These are phyloP conservation scores for Trichopoda pennipes DNA, from an alignment of 2,888 invertebrate genomes.

Conservation along the genomic window DNA sequence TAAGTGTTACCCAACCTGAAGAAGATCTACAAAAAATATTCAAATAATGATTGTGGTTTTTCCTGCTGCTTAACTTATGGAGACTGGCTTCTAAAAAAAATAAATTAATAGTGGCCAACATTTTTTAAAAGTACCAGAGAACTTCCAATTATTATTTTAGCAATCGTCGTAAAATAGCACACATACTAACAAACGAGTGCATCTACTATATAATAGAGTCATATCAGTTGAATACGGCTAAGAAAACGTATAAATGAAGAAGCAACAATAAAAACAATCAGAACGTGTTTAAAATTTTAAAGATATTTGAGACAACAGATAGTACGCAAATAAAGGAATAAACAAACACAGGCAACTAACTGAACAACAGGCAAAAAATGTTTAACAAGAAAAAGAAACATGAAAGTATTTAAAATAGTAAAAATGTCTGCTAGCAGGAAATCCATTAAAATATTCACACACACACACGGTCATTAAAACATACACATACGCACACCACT, in stretches of 20 bases:
- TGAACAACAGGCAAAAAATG: neutral
- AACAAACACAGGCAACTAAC: neutral
- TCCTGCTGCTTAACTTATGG: too few species aligned
- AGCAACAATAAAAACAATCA: slow-evolving; percentile 28
- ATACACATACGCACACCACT: neutral
- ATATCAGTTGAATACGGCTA: slow-evolving; percentile 5
- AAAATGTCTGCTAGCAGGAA: slow-evolving; percentile 16
- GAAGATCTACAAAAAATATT: too few species aligned
- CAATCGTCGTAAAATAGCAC: neutral
- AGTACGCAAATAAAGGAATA: neutral
- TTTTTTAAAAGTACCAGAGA: too few species aligned
- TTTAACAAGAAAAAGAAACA: neutral
- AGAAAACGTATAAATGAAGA: slow-evolving; percentile 31
- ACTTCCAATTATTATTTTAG: too few species aligned
- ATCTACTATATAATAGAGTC: slow-evolving; percentile 7
- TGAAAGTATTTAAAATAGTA: slow-evolving; percentile 51
- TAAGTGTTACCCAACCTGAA: too few species aligned
- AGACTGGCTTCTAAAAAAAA: too few species aligned
- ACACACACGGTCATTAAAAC: too few species aligned
- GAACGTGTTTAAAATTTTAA: slow-evolving; percentile 55
- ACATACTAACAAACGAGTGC: neutral
- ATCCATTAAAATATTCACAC: slow-evolving; percentile 2
- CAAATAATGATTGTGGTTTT: too few species aligned
- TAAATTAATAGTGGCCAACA: too few species aligned
- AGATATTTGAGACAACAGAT: slow-evolving; percentile 24